A percentile compares a stretch with the other conserved stretches of the same genome.
Evolutionary conservation across 2,888 invertebrate species (phyloP).

Genomic region (Diaphora mendica): DNA sequence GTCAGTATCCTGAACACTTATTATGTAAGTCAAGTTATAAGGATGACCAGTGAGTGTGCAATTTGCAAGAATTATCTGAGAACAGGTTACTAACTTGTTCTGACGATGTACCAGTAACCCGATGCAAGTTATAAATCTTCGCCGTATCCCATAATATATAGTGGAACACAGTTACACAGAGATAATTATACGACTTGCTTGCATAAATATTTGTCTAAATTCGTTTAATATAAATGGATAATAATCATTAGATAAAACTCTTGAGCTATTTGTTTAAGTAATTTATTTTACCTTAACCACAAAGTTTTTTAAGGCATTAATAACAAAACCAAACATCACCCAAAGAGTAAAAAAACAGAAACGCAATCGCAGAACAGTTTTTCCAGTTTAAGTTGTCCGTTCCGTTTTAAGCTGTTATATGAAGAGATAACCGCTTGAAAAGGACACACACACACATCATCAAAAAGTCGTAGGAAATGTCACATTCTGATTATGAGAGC

Average conservation of each 20-base stretch:
- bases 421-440: too few species aligned
- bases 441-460: too few species aligned
- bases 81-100: constrained; percentile 22
- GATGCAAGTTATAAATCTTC: constrained; percentile 6
- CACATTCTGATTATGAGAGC: neutral
- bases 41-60: constrained; percentile 4
- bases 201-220: neutral
- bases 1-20: constrained; percentile 1
- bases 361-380: neutral
- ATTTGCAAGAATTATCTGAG: constrained; percentile 19
- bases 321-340: too few species aligned
- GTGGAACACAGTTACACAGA: neutral
- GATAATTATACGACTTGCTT: neutral
- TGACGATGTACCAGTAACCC: constrained; percentile 17
- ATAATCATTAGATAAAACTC: neutral
- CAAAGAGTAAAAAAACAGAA: too few species aligned
- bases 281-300: too few species aligned
- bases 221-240: neutral
- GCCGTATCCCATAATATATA: neutral
- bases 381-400: neutral
- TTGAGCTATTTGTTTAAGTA: neutral
- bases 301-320: too few species aligned
- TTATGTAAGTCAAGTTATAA: constrained; percentile 18
- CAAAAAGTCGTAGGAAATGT: neutral
- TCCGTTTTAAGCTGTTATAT: too few species aligned